Evolutionary conservation across 2,113 vertebrate species (phyloP).

Genomic region (Urocynchramus pylzowi): DNA sequence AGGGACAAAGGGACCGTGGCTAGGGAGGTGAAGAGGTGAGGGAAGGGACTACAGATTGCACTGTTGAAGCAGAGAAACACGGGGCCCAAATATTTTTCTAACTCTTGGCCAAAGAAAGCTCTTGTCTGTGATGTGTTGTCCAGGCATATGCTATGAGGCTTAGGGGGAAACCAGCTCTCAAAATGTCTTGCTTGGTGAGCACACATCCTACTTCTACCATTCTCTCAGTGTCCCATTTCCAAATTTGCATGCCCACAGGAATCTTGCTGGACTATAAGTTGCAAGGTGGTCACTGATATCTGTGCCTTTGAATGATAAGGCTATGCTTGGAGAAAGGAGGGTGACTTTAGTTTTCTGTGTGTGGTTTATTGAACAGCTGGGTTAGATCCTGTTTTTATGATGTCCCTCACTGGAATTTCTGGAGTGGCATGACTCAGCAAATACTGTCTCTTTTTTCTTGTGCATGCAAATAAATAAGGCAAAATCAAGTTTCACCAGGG

Average conservation of each 20-base stretch:
- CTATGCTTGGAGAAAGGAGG: neutral
- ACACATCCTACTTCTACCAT: neutral
- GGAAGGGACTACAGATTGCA: neutral
- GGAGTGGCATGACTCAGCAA: neutral
- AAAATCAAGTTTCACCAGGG: neutral
- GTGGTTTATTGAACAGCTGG: neutral
- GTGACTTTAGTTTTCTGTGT: neutral
- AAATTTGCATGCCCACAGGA: neutral
- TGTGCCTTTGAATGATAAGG: neutral
- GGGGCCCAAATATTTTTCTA: neutral
- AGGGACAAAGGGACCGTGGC: neutral
- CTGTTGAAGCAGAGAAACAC: neutral
- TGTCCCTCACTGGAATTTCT: neutral
- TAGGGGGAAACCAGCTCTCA: neutral
- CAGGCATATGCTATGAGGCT: neutral
- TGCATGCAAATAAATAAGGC: neutral
- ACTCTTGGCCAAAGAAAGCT: neutral
- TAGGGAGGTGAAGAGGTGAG: neutral
- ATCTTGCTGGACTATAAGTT: rapidly evolving
- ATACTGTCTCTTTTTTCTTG: neutral
- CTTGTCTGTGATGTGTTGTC: neutral
- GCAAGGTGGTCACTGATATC: neutral
- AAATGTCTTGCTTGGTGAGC: neutral
- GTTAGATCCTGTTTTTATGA: neutral
- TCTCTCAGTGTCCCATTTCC: neutral